Evolutionary conservation across 2,888 invertebrate species (phyloP).

Genomic region (Acronicta aceris): DNA sequence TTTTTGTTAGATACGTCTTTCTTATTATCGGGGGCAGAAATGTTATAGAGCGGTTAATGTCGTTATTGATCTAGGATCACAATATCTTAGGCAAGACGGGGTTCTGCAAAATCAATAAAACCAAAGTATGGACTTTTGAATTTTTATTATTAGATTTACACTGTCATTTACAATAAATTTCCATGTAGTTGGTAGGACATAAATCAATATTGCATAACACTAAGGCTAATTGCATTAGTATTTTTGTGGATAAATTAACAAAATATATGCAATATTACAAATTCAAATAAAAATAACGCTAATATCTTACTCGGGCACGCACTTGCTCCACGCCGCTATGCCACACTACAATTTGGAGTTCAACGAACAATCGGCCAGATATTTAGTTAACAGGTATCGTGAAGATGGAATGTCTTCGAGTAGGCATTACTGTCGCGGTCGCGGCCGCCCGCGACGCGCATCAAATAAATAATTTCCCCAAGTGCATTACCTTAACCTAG

Average conservation of each 20-base stretch:
- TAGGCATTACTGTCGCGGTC: conserved; percentile 59
- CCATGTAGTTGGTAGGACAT: conserved; percentile 89
- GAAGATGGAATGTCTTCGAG: conserved; percentile 82
- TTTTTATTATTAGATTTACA: conserved; percentile 90
- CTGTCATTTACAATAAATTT: conserved; percentile 90
- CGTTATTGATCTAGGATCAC: no score
- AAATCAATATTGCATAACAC: conserved; percentile 89
- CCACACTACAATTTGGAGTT: conserved; percentile 69
- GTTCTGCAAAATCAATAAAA: conserved; percentile 62
- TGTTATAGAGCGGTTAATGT: no score
- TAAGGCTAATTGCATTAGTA: conserved; percentile 89
- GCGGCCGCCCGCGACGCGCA: conserved; percentile 57
- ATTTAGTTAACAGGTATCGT: conserved; percentile 62
- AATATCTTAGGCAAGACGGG: background rate
- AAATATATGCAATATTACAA: conserved; percentile 89
- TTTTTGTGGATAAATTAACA: conserved; percentile 88
- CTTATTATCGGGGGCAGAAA: no score
- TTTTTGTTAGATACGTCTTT: no score
- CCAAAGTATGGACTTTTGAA: conserved; percentile 85
- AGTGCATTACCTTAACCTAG: conserved; percentile 85
- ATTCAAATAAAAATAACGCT: conserved; percentile 88
- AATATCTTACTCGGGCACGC: conserved; percentile 89
- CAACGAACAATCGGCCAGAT: conserved; percentile 65
- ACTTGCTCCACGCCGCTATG: conserved; percentile 71
- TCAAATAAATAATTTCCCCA: conserved; percentile 77